phyloP scores from a whole-genome alignment of 2,888 invertebrate species.

The Sphaerolaimus hirsutus region DNA sequence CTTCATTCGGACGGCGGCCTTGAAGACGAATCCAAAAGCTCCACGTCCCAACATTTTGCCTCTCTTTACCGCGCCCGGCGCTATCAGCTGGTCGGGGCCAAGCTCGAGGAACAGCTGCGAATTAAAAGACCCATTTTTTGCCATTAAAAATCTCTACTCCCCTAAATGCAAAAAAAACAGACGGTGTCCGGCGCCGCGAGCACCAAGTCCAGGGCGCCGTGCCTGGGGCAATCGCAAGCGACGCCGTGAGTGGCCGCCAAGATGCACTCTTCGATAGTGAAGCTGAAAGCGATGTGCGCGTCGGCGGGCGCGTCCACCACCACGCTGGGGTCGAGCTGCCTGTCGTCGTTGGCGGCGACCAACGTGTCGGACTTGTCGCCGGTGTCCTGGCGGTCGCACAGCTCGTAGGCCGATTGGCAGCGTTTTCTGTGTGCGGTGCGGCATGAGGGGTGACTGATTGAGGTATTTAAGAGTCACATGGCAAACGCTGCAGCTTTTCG shows the following conservation, averaged over 20 bases:
- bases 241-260: conserved; percentile 52
- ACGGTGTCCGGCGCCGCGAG: conserved; percentile 78
- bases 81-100: conserved; percentile 51
- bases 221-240: conserved; percentile 50
- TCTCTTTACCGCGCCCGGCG: conserved; percentile 52
- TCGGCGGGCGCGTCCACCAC: neutral
- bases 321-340: neutral
- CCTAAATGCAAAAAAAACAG: too few relatives aligned
- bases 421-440: too few relatives aligned
- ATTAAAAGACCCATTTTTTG: neutral
- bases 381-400: too few relatives aligned
- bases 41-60: conserved; percentile 56
- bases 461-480: too few relatives aligned
- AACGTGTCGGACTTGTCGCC: too few relatives aligned
- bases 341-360: too few relatives aligned
- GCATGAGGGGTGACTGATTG: too few relatives aligned
- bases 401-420: neutral
- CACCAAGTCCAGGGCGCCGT: conserved; percentile 47
- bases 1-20: conserved; percentile 37
- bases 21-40: conserved; percentile 86
- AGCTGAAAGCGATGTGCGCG: conserved; percentile 37
- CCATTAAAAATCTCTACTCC: neutral
- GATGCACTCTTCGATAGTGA: conserved; percentile 90
- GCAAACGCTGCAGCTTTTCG: too few relatives aligned
- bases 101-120: conserved; percentile 53